Evolutionary conservation across 2,113 vertebrate species (phyloP), one percentile per base, ranked within the genome.

Genomic region (Thalassarche chlororhynchos): DNA sequence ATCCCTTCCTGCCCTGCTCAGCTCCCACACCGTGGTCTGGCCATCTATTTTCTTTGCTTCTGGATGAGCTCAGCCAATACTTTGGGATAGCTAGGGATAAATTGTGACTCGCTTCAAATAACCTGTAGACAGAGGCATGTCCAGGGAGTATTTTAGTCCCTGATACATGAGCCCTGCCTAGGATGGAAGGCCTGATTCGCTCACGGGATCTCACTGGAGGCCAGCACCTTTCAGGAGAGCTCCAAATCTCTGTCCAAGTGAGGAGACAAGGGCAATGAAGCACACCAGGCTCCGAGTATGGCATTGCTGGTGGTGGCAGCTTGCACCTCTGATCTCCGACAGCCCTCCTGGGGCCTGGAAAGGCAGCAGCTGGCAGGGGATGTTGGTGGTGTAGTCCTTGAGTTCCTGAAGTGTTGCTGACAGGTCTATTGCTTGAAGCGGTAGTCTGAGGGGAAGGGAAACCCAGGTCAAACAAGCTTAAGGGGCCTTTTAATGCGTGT

Each of bases 141-240:
- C 51, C 64, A 66, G 68, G 42, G 90, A 69, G 86, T 96, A 95
- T 96, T 96, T 96, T 93, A 72, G 74, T 83, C 87, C 54, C 74
- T 80, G 81, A 93, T 44, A 93, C 32, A 28, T 69, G 65, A 93
- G 74, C 54, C 61, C 49, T 82, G 44, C 81, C 69, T 77, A 54
- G 86, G 97, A 89, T 93, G 87, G 91, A 87, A 94, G 81, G 70
- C 61, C 54, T 69, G 54, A 64, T 92, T 84, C 61, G 51, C 74
- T 84, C 46, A 20, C 2, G 3, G 31, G 40, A 32, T 87, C 87
- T 64, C 49, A 6, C 49, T 89, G 60, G 70, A 78, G 49, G 66
- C 62, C 55, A 66, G 0, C 74, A 91, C 84, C 57, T 92, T 89
- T 91, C 78, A 64, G 65, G 64, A 84, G 44, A 87, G 60, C 61